Base-by-base conservation (phyloP, 2,888 invertebrate species). In the Caenorhabditis auriculariae region DNA sequence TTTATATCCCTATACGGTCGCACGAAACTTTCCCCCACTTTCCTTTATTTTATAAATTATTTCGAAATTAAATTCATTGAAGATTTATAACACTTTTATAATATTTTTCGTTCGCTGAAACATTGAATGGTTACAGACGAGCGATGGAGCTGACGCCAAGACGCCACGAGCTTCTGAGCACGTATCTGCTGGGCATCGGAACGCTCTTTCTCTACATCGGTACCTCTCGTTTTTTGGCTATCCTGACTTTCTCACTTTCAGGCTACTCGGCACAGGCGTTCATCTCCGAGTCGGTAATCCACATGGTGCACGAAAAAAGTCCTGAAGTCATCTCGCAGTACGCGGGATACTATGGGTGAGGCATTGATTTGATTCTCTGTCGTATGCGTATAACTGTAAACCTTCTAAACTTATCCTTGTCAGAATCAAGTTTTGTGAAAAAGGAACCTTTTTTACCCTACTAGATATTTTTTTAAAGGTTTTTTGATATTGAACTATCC, bases 321-420 rank as follows among this genome's bases (percentile, higher is more conserved):
- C 63, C 67, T 6, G 63, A 63, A 37, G 50, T 50, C 28, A 67
- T 67, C 24, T 64, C 64, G 2, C 60, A 47, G 1, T 68, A 61
- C 43, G 68, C 68, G 24, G 68, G 68, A 21, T 68, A 68, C 47
- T 64, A 68, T 54, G 68, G 67, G 67, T 68, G 19, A 35, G 59
- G 37, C 32, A 12, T 46, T 46, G 15, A 41, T 17, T 19, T 41
- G n/a, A 41, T 41, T n/a, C 6, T 7, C 7, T 12, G 41, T 41
- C 41, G 7, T 12, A 19, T 24, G 43, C 43, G 4, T 3, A 4
- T 12, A 15, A 4, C 43, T 41, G 7, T 17, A 21, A 15, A 24
- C 9, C 43, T 15, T 42, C 23, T 12, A 35, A 35, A 35, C 35
- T 12, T 35, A 35, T 12, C 35, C 12, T 35, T 35, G 12, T 35